These are phyloP conservation scores for Ivindomyrus marchei DNA, from an alignment of 2,113 vertebrate species.

Conservation along the genomic window DNA sequence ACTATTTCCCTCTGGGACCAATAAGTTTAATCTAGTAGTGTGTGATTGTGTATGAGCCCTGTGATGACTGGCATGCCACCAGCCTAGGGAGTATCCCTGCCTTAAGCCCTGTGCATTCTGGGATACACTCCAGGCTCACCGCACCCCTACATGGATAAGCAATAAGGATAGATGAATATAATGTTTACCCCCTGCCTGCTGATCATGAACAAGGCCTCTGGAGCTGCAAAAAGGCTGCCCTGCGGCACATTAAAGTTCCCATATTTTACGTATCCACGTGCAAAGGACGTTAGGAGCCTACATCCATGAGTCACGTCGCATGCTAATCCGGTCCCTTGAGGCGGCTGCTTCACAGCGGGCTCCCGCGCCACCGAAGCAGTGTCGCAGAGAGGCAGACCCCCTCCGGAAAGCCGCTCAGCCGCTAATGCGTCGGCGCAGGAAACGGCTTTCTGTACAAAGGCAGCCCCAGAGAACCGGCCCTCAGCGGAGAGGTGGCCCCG, in stretches of 20 bases:
- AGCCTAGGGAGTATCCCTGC: neutral
- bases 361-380: slow-evolving; percentile 12
- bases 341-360: slow-evolving; percentile 11
- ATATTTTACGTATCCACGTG: slow-evolving; percentile 19
- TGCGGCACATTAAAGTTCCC: neutral
- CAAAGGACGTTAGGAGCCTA: slow-evolving; percentile 20
- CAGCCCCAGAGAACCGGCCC: neutral
- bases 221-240: neutral
- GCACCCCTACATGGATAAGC: neutral
- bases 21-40: neutral
- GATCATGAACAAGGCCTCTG: neutral
- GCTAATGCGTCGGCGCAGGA: slow-evolving; percentile 13
- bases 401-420: slow-evolving; percentile 28
- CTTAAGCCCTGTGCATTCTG: neutral
- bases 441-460: slow-evolving; percentile 16
- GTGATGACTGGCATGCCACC: neutral
- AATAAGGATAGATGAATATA: slow-evolving; percentile 18
- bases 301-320: neutral
- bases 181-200: slow-evolving; percentile 13
- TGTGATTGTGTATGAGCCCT: neutral
- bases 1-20: neutral
- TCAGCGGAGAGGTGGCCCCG: neutral
- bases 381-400: slow-evolving; percentile 25
- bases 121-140: neutral
- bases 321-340: slow-evolving; percentile 26